Conservation (phyloP, 1,140 invertebrate species). For the Orussus abietinus region DNA sequence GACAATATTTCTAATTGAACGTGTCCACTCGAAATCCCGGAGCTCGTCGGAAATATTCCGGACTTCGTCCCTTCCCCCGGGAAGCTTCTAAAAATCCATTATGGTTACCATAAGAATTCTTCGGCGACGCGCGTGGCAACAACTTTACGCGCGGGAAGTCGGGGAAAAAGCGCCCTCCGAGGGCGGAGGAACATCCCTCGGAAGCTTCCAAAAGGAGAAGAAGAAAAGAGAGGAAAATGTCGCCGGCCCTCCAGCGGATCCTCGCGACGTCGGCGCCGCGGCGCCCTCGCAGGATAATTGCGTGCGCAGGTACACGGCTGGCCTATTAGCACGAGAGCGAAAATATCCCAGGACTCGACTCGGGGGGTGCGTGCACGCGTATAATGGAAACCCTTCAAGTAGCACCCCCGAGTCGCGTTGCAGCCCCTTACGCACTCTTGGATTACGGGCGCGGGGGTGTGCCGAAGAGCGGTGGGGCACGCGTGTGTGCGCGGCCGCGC, state of each 20-base stretch:
- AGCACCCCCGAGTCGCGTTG: constrained; percentile 20
- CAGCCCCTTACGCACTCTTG: constrained; percentile 34
- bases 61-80: too few species aligned
- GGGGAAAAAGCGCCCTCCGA: too few species aligned
- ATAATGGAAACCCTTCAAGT: constrained; percentile 48
- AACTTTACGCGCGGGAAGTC: too few species aligned
- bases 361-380: constrained; percentile 33
- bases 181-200: constrained; percentile 22
- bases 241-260: neutral
- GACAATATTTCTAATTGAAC: too few species aligned
- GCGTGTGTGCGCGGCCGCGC: constrained; percentile 22
- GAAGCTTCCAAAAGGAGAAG: neutral
- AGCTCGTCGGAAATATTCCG: too few species aligned
- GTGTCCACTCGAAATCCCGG: too few species aligned
- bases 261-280: constrained; percentile 23
- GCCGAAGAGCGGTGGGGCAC: neutral
- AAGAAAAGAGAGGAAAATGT: neutral
- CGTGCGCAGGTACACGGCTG: constrained; percentile 31
- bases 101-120: too few species aligned
- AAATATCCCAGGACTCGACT: constrained; percentile 31
- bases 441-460: constrained; percentile 29
- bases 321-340: constrained; percentile 33
- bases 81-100: too few species aligned
- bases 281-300: constrained; percentile 39
- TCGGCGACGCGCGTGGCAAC: too few species aligned